These are phyloP conservation scores for Platorchestia sp. DNA, from an alignment of 1,140 invertebrate genomes.

Conservation along the genomic window DNA sequence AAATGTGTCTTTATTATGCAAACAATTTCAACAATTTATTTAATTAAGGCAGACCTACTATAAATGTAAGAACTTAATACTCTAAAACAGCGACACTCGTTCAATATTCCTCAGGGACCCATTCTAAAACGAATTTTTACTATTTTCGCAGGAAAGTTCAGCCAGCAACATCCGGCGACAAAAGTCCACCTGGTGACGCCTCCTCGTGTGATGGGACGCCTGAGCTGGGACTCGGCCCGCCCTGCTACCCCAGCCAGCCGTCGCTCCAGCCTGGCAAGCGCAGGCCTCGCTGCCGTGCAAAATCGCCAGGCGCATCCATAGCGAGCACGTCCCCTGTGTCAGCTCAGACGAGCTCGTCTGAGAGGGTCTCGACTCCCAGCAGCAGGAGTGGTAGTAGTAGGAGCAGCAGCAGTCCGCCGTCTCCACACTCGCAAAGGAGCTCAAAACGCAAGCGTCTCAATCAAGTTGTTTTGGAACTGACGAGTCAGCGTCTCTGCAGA, in stretches of 20 bases:
- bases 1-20: neutral
- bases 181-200: neutral
- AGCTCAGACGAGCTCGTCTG: neutral
- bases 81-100: neutral
- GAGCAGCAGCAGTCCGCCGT: constrained; percentile 38
- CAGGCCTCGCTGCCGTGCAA: neutral
- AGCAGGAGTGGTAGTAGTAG: neutral
- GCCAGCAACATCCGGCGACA: neutral
- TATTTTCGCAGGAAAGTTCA: neutral
- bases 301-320: neutral
- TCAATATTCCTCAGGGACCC: neutral
- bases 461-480: constrained; percentile 81
- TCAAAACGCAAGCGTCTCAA: constrained; percentile 80
- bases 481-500: constrained; percentile 71
- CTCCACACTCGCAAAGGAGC: constrained; percentile 32
- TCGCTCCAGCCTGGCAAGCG: neutral
- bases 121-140: neutral
- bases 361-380: neutral
- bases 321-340: neutral
- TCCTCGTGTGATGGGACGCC: neutral
- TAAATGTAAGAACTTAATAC: neutral
- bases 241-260: neutral
- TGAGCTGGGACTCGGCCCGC: neutral
- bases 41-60: neutral
- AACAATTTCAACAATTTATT: neutral